phyloP scores from a whole-genome alignment of 2,113 vertebrate species.

The Muntiacus muntjak region DNA sequence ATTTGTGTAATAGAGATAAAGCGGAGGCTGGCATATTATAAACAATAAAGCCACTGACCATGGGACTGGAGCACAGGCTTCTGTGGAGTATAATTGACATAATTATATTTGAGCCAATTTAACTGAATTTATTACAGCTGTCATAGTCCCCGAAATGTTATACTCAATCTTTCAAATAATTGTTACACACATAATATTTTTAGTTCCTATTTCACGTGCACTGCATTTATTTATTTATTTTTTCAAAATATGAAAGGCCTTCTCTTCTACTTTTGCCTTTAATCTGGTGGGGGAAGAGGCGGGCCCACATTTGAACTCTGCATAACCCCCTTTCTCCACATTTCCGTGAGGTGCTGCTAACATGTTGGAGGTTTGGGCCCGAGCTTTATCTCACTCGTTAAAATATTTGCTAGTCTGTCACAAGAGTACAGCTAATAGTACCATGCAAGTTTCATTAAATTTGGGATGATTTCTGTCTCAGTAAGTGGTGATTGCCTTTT shows the following conservation, averaged over 20 bases:
- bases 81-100: slow-evolving; percentile 6
- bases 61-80: not conserved
- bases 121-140: slow-evolving; percentile 23
- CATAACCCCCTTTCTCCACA: slow-evolving; percentile 21
- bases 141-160: slow-evolving; percentile 18
- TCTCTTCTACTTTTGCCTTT: not conserved
- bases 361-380: slow-evolving; percentile 36
- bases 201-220: not conserved
- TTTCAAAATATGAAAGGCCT: not conserved
- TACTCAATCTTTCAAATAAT: not conserved
- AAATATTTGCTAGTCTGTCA: slow-evolving; percentile 64
- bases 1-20: slow-evolving; percentile 19
- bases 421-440: slow-evolving; percentile 54
- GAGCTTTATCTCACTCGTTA: slow-evolving; percentile 73
- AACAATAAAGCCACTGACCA: not conserved
- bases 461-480: not conserved
- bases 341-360: slow-evolving; percentile 33
- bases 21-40: not conserved
- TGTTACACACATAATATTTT: not conserved
- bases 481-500: slow-evolving; percentile 47
- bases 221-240: not conserved
- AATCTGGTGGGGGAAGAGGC: not conserved
- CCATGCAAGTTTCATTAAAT: slow-evolving; percentile 65
- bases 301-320: slow-evolving; percentile 26
- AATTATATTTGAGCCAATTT: slow-evolving; percentile 25